Conservation (phyloP, 1,140 invertebrate genomes). For the Mactra quadrangularis region DNA sequence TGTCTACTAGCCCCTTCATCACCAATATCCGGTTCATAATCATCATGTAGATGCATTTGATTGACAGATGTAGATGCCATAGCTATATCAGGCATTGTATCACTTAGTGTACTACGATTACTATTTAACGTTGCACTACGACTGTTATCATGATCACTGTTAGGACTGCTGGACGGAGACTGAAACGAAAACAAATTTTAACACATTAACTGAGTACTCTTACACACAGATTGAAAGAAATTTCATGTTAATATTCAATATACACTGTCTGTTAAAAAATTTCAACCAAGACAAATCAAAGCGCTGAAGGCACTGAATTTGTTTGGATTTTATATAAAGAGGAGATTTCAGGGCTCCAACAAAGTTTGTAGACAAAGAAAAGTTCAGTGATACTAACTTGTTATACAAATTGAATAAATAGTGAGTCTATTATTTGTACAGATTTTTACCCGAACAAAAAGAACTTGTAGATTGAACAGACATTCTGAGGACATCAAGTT, state of each 20-base stretch:
- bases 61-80: constrained; percentile 91
- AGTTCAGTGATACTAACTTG: no score
- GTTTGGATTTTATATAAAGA: no score
- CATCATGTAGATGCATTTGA: constrained; percentile 88
- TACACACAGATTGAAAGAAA: neutral
- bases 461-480: no score
- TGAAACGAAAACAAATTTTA: constrained; percentile 77
- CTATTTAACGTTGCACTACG: constrained; percentile 52
- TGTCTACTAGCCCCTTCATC: constrained; percentile 85
- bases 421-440: no score
- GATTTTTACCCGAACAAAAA: no score
- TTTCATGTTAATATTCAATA: neutral
- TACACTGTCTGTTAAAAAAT: neutral
- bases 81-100: constrained; percentile 94
- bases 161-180: constrained; percentile 86
- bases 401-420: no score
- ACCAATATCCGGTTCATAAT: constrained; percentile 89
- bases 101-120: constrained; percentile 87
- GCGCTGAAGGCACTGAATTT: no score
- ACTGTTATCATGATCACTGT: constrained; percentile 84
- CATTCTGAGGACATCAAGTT: no score
- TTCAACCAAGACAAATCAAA: no score
- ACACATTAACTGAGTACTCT: constrained; percentile 28
- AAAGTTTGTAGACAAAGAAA: no score
- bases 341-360: no score